Percentiles rank a stretch among this genome's conserved stretches.
Evolutionary conservation across 2,113 vertebrate genomes (phyloP).

Genomic region (Toxotes chatareus): DNA sequence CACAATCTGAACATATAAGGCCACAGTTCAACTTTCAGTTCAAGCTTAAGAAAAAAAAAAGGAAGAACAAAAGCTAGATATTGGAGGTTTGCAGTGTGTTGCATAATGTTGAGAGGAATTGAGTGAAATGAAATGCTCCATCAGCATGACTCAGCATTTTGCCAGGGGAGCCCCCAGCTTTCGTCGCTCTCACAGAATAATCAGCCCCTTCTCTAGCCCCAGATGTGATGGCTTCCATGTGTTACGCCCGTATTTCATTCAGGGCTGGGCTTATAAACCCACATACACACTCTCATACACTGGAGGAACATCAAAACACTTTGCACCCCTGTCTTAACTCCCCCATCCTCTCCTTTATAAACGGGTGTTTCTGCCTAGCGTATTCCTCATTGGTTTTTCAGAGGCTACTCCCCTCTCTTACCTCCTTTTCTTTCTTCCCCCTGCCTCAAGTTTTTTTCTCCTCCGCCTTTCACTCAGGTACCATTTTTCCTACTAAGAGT

Average conservation of each 20-base stretch:
- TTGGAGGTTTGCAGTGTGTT: constrained; percentile 20
- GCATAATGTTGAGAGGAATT: constrained; percentile 15
- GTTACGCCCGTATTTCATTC: constrained; percentile 28
- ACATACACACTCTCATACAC: background rate
- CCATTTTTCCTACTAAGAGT: constrained; percentile 8
- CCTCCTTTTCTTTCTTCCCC: background rate
- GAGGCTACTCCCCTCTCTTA: constrained; percentile 24
- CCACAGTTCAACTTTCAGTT: background rate
- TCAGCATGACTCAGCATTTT: constrained; percentile 76
- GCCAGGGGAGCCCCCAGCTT: constrained; percentile 33
- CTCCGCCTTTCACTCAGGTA: background rate
- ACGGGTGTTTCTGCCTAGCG: constrained; percentile 44
- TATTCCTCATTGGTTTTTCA: constrained; percentile 59
- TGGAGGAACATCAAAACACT: constrained; percentile 1
- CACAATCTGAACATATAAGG: background rate
- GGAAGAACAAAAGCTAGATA: background rate
- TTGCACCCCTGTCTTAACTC: background rate
- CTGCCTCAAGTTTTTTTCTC: constrained; percentile 28
- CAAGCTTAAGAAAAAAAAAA: background rate
- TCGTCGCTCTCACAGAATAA: constrained; percentile 34
- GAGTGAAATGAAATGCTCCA: constrained; percentile 55
- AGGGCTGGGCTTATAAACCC: background rate
- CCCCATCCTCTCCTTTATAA: background rate
- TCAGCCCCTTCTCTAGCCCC: constrained; percentile 8
- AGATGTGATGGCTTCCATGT: constrained; percentile 44